phyloP scores from a whole-genome alignment of 2,797 vertebrate species.

The Arremon aurantiirostris region DNA sequence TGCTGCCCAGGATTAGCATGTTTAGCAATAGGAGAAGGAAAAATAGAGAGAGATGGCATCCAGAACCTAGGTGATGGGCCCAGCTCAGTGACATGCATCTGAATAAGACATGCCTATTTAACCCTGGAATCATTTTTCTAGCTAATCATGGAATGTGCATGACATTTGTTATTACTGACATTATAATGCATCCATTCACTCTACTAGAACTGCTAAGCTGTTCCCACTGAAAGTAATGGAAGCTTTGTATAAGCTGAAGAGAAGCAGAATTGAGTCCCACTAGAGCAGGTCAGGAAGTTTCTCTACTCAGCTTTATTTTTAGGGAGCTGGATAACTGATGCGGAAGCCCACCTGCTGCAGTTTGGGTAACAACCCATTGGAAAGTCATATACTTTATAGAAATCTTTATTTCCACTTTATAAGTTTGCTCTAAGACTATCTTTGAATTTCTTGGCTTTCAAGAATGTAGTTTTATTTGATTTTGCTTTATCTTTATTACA shows the following conservation, averaged over 20 bases:
- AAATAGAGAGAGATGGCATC: constrained; percentile 56
- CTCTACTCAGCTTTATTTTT: not conserved
- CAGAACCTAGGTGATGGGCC: constrained; percentile 56
- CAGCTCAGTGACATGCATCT: constrained; percentile 40
- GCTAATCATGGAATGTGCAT: constrained; percentile 63
- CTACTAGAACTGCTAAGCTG: constrained; percentile 36
- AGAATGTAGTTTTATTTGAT: not conserved
- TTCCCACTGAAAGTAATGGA: constrained; percentile 51
- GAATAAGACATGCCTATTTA: constrained; percentile 66
- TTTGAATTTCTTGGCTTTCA: not conserved
- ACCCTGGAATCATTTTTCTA: constrained; percentile 63
- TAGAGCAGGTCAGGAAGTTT: not conserved
- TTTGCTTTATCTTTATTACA: not conserved
- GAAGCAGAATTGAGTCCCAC: not conserved
- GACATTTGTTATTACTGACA: constrained; percentile 64
- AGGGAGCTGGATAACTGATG: not conserved
- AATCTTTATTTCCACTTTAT: not conserved
- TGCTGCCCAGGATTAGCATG: constrained; percentile 39
- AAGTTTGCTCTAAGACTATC: not conserved
- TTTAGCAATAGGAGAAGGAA: constrained; percentile 45
- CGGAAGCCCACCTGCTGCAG: not conserved
- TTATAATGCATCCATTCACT: constrained; percentile 54
- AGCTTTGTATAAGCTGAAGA: constrained; percentile 41
- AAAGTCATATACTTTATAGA: not conserved
- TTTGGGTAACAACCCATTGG: not conserved